Evolutionary conservation across 2,888 invertebrate genomes (phyloP), one percentile per base, ranked within the genome.

Genomic region (Yponomeuta evonymella): DNA sequence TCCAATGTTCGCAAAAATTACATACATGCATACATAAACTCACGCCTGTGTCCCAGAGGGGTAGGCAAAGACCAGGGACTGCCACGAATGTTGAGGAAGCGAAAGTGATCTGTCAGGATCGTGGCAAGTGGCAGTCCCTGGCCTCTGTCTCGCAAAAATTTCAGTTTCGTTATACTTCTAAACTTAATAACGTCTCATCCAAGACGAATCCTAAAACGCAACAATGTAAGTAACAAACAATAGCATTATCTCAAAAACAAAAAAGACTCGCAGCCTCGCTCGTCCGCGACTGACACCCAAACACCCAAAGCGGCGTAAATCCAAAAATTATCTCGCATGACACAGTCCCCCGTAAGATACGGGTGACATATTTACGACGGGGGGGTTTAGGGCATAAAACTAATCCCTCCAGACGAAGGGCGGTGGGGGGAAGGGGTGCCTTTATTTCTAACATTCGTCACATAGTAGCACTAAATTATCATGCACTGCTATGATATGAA

Each of bases 401-500:
- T 90, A 91, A 90, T 90, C 90, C 90, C 83, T 83, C 76, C 79
- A 70, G 81, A 70, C 72, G 71, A 73, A 74, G 73, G 74, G 75
- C 75, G 73, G 74, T 74, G 74, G 76, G 76, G 75, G 74, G 77
- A 48, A 11, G 80, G 81, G 81, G 81, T 23, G 83, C 85, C 89
- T 90, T 90, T 91, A 90, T 92, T 93, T 92, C 92, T 90, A 90
- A 91, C 93, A 93, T 93, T 93, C 93, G 93, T 93, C 93, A 93
- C 92, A 93, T 93, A 92, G 89, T 89, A 86, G 87, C 88, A 88
- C 88, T 93, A 93, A 92, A 93, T 93, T 93, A 92, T 93, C 93
- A 92, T 93, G 92, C 92, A 90, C 84, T 81, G 91, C 88, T 87
- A 91, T 93, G 93, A 93, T 93, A 92, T 93, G 93, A 93, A 92